Percentiles rank a stretch among this genome's conserved stretches.
phyloP scores from a whole-genome alignment of 1,140 invertebrate genomes.

The Aethina tumida region DNA sequence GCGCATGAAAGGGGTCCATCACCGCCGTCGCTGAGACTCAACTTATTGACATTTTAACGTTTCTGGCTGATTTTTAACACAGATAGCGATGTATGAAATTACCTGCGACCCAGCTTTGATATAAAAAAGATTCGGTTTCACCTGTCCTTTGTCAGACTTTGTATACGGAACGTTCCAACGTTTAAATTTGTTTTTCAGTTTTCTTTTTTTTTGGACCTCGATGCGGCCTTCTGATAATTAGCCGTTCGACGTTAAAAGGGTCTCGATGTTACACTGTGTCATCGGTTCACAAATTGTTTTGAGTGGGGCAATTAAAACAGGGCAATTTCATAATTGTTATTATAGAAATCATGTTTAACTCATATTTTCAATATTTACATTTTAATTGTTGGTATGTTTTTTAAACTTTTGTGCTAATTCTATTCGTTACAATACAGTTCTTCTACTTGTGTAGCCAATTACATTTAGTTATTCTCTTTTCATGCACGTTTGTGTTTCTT shows the following conservation, averaged over 20 bases:
- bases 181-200: background rate
- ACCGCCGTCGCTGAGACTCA: conserved; percentile 17
- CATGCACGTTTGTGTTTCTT: too few relatives aligned
- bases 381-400: too few relatives aligned
- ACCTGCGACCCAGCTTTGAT: conserved; percentile 20
- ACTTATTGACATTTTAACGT: conserved; percentile 31
- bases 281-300: background rate
- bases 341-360: too few relatives aligned
- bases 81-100: conserved; percentile 28
- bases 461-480: too few relatives aligned
- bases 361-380: too few relatives aligned
- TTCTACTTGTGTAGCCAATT: too few relatives aligned
- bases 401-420: too few relatives aligned
- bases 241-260: background rate
- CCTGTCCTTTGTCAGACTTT: conserved; percentile 24
- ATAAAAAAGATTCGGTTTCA: conserved; percentile 27
- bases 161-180: background rate
- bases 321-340: too few relatives aligned
- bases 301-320: too few relatives aligned
- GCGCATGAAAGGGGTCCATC: conserved; percentile 11
- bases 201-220: conserved; percentile 1
- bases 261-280: background rate
- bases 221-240: conserved; percentile 2
- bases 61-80: conserved; percentile 25
- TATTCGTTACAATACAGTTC: too few relatives aligned